Conservation (phyloP, 2,888 invertebrate species). For the Torymus auratus region DNA sequence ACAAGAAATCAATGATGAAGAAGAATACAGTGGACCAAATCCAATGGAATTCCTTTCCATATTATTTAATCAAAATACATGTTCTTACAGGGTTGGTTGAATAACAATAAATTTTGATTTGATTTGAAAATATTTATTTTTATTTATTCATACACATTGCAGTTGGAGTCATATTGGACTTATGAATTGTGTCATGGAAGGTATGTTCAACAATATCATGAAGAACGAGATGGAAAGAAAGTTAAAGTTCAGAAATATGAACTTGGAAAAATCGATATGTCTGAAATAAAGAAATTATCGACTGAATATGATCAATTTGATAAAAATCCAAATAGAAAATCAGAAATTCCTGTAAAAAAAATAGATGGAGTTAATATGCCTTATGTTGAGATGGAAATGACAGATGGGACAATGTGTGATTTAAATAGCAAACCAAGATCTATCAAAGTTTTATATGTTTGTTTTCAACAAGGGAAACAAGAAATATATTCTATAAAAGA, state of each 20-base stretch:
- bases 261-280: slow-evolving; percentile 87
- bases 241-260: slow-evolving; percentile 90
- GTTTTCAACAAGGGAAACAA: slow-evolving; percentile 91
- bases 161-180: slow-evolving; percentile 95
- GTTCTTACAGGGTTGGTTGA: slow-evolving; percentile 84
- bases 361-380: slow-evolving; percentile 94
- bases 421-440: slow-evolving; percentile 89
- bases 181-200: slow-evolving; percentile 97
- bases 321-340: slow-evolving; percentile 79
- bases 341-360: slow-evolving; percentile 80
- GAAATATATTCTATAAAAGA: slow-evolving; percentile 96
- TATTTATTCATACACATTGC: slow-evolving; percentile 30
- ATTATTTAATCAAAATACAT: slow-evolving; percentile 87
- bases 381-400: slow-evolving; percentile 91
- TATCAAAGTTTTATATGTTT: slow-evolving; percentile 91
- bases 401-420: slow-evolving; percentile 94
- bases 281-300: slow-evolving; percentile 81
- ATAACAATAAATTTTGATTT: too few species aligned
- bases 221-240: slow-evolving; percentile 93
- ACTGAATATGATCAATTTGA: slow-evolving; percentile 78
- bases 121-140: background rate
- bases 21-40: slow-evolving; percentile 84
- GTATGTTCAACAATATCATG: slow-evolving; percentile 95
- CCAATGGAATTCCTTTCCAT: slow-evolving; percentile 87
- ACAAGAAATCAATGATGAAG: slow-evolving; percentile 78